A percentile compares a stretch with the other conserved stretches of the same genome.
Conservation (phyloP, 2,888 invertebrate species). For the Leptopilina syphax region DNA sequence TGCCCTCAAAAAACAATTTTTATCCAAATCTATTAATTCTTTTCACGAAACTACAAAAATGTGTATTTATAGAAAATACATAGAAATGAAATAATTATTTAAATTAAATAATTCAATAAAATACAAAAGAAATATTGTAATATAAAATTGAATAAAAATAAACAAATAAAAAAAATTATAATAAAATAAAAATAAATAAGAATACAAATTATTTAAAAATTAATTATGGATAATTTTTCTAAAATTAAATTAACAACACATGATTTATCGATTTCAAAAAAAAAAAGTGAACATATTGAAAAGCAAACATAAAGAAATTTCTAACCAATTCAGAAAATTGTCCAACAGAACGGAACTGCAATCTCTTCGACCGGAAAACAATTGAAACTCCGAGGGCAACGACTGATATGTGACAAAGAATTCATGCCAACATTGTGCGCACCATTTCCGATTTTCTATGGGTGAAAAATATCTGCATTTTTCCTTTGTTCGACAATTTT, state of each 20-base stretch:
- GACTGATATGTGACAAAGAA: conserved; percentile 52
- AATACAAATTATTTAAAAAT: too few species aligned
- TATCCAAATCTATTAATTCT: not conserved
- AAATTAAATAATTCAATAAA: too few species aligned
- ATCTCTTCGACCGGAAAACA: conserved; percentile 47
- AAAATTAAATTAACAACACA: not conserved
- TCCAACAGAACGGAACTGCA: conserved; percentile 13
- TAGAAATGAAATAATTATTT: too few species aligned
- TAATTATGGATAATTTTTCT: too few species aligned
- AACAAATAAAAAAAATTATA: too few species aligned
- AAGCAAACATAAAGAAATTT: conserved; percentile 1
- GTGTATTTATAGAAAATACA: too few species aligned
- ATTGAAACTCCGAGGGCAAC: conserved; percentile 49
- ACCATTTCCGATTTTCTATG: conserved; percentile 28
- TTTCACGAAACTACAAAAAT: not conserved
- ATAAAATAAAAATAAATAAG: too few species aligned
- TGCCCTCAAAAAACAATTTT: conserved; percentile 17
- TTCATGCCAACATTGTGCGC: conserved; percentile 40
- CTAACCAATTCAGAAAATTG: not conserved
- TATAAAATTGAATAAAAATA: too few species aligned
- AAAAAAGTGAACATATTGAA: not conserved
- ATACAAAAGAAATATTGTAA: too few species aligned
- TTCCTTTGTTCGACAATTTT: conserved; percentile 17
- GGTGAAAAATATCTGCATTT: not conserved
- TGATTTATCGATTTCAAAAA: not conserved